Percentiles rank a stretch among this genome's conserved stretches.
These are phyloP conservation scores for Sisyra nigra DNA, from an alignment of 2,888 invertebrate genomes.

Conservation along the genomic window DNA sequence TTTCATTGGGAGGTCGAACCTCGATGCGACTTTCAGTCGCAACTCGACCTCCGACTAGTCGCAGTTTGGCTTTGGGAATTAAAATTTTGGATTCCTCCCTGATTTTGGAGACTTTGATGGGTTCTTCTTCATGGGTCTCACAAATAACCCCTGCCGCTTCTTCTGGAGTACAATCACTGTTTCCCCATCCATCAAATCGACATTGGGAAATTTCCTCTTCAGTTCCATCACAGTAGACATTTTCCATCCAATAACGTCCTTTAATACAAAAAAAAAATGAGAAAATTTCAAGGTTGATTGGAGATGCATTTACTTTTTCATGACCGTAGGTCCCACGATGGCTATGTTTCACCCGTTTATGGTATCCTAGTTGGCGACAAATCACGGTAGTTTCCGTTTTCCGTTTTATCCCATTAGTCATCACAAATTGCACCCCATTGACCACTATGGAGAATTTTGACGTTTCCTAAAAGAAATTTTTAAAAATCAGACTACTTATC, in stretches of 20 bases:
- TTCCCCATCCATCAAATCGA: conserved; percentile 76
- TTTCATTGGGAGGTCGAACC: conserved; percentile 33
- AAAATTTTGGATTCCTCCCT: conserved; percentile 14
- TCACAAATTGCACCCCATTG: conserved; percentile 89
- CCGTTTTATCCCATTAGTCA: conserved; percentile 81
- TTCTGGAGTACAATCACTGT: conserved; percentile 55
- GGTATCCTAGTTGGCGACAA: conserved; percentile 61
- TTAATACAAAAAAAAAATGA: too few relatives aligned
- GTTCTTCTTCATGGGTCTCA: conserved; percentile 23
- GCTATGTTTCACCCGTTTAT: conserved; percentile 44
- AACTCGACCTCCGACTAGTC: conserved; percentile 52
- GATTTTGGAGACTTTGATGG: conserved; percentile 11
- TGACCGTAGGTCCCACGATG: conserved; percentile 62
- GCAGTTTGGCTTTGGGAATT: conserved; percentile 36
- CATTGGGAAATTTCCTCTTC: conserved; percentile 62
- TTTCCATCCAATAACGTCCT: conserved; percentile 80
- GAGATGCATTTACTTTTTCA: conserved; percentile 36
- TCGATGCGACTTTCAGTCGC: conserved; percentile 57
- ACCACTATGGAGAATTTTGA: conserved; percentile 76
- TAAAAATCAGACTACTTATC: too few relatives aligned
- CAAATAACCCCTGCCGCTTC: conserved; percentile 84
- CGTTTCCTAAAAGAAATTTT: too few relatives aligned
- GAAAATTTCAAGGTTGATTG: too few relatives aligned
- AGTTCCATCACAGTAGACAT: conserved; percentile 70
- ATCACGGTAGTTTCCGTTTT: conserved; percentile 74